Evolutionary conservation across 2,113 vertebrate genomes (phyloP), one percentile per base, ranked within the genome.

Genomic region (Anguilla rostrata): DNA sequence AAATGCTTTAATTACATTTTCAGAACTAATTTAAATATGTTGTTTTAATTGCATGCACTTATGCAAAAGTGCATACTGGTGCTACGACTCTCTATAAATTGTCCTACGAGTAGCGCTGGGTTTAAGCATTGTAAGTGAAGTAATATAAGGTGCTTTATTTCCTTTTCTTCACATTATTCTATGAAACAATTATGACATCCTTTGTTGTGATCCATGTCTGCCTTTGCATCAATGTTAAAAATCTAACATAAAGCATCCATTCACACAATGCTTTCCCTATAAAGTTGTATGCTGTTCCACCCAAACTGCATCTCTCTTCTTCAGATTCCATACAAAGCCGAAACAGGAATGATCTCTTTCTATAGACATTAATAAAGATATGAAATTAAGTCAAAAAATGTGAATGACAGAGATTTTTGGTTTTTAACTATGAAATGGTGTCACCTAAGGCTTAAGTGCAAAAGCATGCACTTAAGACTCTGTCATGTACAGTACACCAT

Each of bases 1-100:
- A 87, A 88, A 86, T 29, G 63, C 56, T 88, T 88, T 83, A 34
- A 81, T 84, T 43, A n/a, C 11, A 39, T 81, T 80, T 75, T 83
- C 81, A 82, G 79, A 34, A 71, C 6, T 34, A 3, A 34, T 79
- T 87, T 75, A 75, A 75, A n/a, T 34, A 75, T 75, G 71, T 39
- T 86, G 82, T 41, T 71, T 22, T 71, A 53, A 39, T 78, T 3
- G 78, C 20, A 79, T 81, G 41, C 26, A 34, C 39, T 80, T 80
- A 57, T 40, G 46, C 46, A 60, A 20, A 16, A 80, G 49, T 60
- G 41, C 29, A 75, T 78, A 26, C 41, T 85, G 71, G n/a, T 39
- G 78, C 71, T 9, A 75, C 22, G 29, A 75, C n/a, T 26, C n/a
- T 75, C 26, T n/a, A 75, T 75, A 75, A 75, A 75, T 75, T 75